These are phyloP conservation scores for Phortica magna DNA, from an alignment of 2,888 invertebrate genomes.

Conservation along the genomic window DNA sequence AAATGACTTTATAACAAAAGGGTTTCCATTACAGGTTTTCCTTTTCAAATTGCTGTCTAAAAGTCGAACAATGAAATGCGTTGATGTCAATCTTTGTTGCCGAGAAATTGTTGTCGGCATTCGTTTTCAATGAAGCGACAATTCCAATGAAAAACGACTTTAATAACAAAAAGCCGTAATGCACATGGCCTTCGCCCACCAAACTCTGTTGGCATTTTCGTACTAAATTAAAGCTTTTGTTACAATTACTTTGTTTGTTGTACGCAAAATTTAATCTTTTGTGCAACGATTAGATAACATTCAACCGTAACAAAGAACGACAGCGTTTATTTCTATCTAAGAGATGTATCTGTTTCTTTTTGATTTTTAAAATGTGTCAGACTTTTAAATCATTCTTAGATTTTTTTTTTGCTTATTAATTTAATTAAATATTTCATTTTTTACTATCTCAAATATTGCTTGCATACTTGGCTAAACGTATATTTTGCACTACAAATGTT, in stretches of 20 bases:
- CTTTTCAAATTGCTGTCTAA: constrained; percentile 1
- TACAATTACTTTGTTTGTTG: not conserved
- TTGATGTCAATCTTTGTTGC: constrained; percentile 9
- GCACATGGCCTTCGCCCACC: too few relatives aligned
- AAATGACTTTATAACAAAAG: not conserved
- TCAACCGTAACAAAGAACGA: not conserved
- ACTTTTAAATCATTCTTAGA: too few relatives aligned
- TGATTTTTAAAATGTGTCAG: constrained; percentile 35
- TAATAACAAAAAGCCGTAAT: not conserved
- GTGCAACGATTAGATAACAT: not conserved
- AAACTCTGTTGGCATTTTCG: too few relatives aligned
- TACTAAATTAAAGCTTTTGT: not conserved
- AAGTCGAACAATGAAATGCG: not conserved
- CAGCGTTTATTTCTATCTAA: not conserved
- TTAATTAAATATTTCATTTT: constrained; percentile 13
- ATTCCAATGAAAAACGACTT: not conserved
- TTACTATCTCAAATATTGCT: too few relatives aligned
- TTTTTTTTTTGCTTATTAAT: too few relatives aligned
- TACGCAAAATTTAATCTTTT: not conserved
- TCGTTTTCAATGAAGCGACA: not conserved
- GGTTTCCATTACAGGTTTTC: not conserved
- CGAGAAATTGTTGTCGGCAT: not conserved
- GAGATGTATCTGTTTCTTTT: not conserved
- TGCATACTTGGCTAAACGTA: too few relatives aligned
- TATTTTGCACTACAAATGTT: constrained; percentile 44